phyloP scores from a whole-genome alignment of 2,797 vertebrate species.

The Lagocephalus sceleratus region DNA sequence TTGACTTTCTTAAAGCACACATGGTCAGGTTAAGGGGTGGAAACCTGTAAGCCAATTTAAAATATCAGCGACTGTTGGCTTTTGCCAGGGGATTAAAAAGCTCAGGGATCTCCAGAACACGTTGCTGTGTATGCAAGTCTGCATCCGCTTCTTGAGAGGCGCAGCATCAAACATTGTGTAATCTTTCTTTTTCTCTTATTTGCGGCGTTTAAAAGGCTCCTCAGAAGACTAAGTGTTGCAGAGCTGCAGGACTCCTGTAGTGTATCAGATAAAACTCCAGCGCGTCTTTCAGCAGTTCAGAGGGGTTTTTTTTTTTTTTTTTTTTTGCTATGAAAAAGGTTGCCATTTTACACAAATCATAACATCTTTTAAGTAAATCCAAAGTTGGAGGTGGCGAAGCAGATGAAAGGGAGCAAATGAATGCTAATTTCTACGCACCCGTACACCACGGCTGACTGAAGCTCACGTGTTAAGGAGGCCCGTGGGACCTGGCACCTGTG shows the following conservation, averaged over 20 bases:
- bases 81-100: constrained; percentile 38
- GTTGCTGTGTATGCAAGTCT: constrained; percentile 21
- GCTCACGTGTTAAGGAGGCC: constrained; percentile 15
- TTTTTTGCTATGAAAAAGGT: constrained; percentile 18
- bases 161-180: constrained; percentile 27
- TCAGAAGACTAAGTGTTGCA: constrained; percentile 23
- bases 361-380: too few relatives aligned
- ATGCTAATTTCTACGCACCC: constrained; percentile 7
- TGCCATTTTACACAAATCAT: constrained; percentile 4
- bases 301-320: not conserved
- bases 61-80: constrained; percentile 33
- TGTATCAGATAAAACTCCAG: constrained; percentile 29
- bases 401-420: too few relatives aligned
- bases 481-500: constrained; percentile 1
- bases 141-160: constrained; percentile 28
- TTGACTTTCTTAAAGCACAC: constrained; percentile 18
- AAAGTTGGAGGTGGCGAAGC: too few relatives aligned
- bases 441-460: constrained; percentile 5
- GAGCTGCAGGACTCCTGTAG: constrained; percentile 16
- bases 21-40: not conserved
- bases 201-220: constrained; percentile 11
- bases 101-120: constrained; percentile 18
- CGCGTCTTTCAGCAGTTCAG: not conserved
- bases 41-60: constrained; percentile 46
- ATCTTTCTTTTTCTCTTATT: constrained; percentile 22